Evolutionary conservation across 2,113 vertebrate genomes (phyloP), one percentile per base, ranked within the genome.

Genomic region (Narcine bancroftii): DNA sequence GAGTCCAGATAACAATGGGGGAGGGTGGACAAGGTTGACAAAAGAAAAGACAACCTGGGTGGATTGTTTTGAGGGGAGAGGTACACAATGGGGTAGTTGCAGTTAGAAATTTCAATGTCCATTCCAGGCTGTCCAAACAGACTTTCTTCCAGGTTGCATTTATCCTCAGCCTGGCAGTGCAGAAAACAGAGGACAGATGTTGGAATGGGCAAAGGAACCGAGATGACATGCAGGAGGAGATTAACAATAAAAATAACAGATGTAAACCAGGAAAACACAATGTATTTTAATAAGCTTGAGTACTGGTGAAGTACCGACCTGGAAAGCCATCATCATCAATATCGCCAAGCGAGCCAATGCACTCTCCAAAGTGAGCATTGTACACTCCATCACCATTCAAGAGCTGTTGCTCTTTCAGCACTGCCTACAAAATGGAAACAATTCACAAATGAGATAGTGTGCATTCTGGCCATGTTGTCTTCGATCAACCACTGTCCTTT

Each of bases 291-390:
- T 53, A 73, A 72, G 19, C 39, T 3, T 42, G 9, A 63, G 26
- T 24, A 21, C 17, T 75, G 11, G 10, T 75, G 75, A 81, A 56
- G 33, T 21, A 95, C 97, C 92, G 13, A 99, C 99, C 99, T 96
- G 97, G 96, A 93, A 97, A 99, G 33, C 98, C 98, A 2, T 99
- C 98, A 0, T 99, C 98, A 47, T 99, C 99, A 0, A 99, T 96
- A 94, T 99, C 98, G 0, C 97, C 98, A 0, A 99, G 96, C 7
- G 95, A 92, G 0, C 97, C 93, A 1, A 99, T 97, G 95, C 96
- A 97, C 95, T 99, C 98, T 93, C 99, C 99, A 63, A 99, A 99
- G 95, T 98, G 98, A 0, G 98, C 98, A 0, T 99, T 99, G 94
- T 98, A 99, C 93, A 96, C 95, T 0, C 94, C 93, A 10, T 99